Percentiles rank a stretch among this genome's conserved stretches.
Evolutionary conservation across 2,888 invertebrate species (phyloP).

Genomic region (Acheta domesticus): DNA sequence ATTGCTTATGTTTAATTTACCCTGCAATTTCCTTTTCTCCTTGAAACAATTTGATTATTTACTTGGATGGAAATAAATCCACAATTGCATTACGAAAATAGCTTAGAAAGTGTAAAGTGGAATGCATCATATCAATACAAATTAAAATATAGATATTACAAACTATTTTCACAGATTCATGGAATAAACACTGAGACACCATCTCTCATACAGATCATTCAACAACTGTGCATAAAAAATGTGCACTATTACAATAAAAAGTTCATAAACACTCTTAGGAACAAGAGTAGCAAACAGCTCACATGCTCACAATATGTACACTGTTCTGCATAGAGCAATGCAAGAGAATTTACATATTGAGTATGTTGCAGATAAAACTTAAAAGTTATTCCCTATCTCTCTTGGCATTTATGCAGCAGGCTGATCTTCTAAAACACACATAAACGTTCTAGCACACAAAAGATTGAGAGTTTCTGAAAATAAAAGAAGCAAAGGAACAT

Average conservation of each 20-base stretch:
- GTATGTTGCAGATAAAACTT: not conserved
- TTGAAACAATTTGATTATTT: not conserved
- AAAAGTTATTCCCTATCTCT: constrained; percentile 21
- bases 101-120: not conserved
- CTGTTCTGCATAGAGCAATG: not conserved
- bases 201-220: not conserved
- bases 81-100: not conserved
- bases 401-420: not conserved
- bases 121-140: constrained; percentile 2
- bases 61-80: not conserved
- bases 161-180: not conserved
- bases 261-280: too few relatives aligned
- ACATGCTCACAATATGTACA: not conserved
- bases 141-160: not conserved
- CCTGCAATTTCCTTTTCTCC: too few relatives aligned
- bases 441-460: constrained; percentile 74
- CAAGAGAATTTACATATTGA: constrained; percentile 4
- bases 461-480: constrained; percentile 62
- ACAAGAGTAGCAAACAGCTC: too few relatives aligned
- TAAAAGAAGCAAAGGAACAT: constrained; percentile 31
- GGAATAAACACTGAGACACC: not conserved
- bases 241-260: too few relatives aligned
- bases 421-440: constrained; percentile 69
- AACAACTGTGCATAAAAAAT: not conserved
- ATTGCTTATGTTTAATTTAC: too few relatives aligned